Percentiles rank a stretch among this genome's conserved stretches.
These are phyloP conservation scores for Phyllotreta striolata DNA, from an alignment of 2,888 invertebrate species.

Conservation along the genomic window DNA sequence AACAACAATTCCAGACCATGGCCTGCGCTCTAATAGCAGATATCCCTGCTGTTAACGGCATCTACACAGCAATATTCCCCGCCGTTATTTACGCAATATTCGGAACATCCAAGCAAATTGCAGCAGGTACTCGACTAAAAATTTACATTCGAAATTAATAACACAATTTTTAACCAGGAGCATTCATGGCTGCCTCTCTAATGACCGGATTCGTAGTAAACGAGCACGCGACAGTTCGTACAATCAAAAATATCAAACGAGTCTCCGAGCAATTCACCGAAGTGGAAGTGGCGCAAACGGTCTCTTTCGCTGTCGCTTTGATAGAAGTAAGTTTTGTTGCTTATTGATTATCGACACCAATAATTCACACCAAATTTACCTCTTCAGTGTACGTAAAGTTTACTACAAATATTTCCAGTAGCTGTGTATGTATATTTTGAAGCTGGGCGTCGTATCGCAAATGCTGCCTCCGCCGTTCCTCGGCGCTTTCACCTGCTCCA, in stretches of 20 bases:
- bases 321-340: constrained; percentile 79
- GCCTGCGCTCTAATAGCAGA: constrained; percentile 79
- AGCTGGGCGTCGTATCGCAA: constrained; percentile 78
- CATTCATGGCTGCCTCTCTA: constrained; percentile 87
- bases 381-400: background rate
- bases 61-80: constrained; percentile 89
- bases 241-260: constrained; percentile 9
- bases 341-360: too few species aligned
- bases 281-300: constrained; percentile 78
- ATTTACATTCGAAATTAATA: too few species aligned
- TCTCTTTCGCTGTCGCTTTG: constrained; percentile 78
- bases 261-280: constrained; percentile 57
- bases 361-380: too few species aligned
- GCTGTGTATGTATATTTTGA: constrained; percentile 78
- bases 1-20: constrained; percentile 67
- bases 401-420: constrained; percentile 16
- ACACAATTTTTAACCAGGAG: constrained; percentile 59
- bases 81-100: constrained; percentile 85
- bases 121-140: constrained; percentile 70
- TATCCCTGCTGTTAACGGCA: constrained; percentile 76
- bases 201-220: constrained; percentile 87
- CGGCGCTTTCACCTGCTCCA: constrained; percentile 88
- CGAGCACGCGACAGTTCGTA: constrained; percentile 60
- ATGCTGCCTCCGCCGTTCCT: constrained; percentile 83
- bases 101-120: constrained; percentile 89